Evolutionary conservation across 2,113 vertebrate species (phyloP).

Genomic region (Phocoena phocoena): DNA sequence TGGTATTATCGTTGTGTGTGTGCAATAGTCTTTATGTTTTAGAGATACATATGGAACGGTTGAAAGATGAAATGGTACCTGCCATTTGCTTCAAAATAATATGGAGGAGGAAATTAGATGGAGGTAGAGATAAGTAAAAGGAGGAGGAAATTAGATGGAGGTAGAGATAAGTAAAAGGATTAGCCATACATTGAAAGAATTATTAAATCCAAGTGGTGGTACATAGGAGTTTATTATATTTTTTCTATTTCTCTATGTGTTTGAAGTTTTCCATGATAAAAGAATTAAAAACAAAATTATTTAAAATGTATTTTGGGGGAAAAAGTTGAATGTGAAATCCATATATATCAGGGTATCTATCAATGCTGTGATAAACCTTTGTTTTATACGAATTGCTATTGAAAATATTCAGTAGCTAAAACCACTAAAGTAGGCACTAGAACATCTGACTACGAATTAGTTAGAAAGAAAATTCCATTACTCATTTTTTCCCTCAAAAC

Average conservation of each 20-base stretch:
- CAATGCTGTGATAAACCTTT: background rate
- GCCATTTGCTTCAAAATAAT: background rate
- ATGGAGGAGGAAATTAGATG: background rate
- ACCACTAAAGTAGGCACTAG: background rate
- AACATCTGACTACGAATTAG: background rate
- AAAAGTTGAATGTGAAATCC: background rate
- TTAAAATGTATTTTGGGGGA: background rate
- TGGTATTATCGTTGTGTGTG: background rate
- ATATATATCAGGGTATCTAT: background rate
- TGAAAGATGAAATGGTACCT: background rate
- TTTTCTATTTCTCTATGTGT: background rate
- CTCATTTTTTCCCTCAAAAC: background rate
- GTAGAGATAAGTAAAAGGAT: background rate
- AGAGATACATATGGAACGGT: background rate
- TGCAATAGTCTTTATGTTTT: background rate
- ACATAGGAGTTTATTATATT: background rate
- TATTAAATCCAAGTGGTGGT: background rate
- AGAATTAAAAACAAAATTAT: background rate
- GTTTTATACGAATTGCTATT: background rate
- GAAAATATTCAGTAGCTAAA: background rate
- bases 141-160: background rate
- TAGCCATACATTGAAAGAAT: background rate
- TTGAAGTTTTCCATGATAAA: background rate
- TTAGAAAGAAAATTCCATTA: background rate
- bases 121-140: too few relatives aligned